Percentiles rank a stretch among this genome's conserved stretches.
Conservation (phyloP, 2,888 invertebrate species). For the Parthenolecanium corni region DNA sequence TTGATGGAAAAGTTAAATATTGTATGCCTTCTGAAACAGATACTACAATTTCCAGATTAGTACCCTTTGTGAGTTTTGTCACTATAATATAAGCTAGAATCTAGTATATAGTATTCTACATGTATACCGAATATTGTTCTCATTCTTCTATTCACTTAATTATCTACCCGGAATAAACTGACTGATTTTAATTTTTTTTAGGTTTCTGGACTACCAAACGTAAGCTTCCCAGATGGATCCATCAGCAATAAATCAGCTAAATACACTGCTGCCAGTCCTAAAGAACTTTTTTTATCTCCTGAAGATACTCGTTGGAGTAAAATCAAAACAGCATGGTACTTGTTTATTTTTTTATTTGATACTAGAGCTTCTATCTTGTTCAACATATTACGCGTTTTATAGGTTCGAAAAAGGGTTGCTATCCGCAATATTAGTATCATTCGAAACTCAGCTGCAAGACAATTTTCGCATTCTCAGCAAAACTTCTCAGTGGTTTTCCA, state of each 20-base stretch:
- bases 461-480: not conserved
- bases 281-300: slow-evolving; percentile 16
- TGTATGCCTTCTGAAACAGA: slow-evolving; percentile 14
- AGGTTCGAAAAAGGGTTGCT: slow-evolving; percentile 20
- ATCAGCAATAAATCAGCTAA: slow-evolving; percentile 14
- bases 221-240: slow-evolving; percentile 13
- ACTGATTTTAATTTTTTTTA: not conserved
- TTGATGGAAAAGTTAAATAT: slow-evolving; percentile 49
- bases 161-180: no score
- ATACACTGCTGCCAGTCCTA: slow-evolving; percentile 22
- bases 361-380: no score
- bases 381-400: no score
- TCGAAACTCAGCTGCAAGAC: slow-evolving; percentile 3
- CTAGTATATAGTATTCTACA: no score
- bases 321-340: slow-evolving; percentile 20
- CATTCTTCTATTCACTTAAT: not conserved
- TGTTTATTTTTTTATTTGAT: not conserved
- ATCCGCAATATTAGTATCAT: slow-evolving; percentile 7
- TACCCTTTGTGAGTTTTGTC: slow-evolving; percentile 14
- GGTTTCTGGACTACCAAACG: slow-evolving; percentile 16
- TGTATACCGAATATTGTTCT: no score
- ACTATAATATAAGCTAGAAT: no score
- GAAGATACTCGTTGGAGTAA: slow-evolving; percentile 18
- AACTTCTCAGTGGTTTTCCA: slow-evolving; percentile 1
- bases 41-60: slow-evolving; percentile 9